Conservation (phyloP, 1,140 invertebrate species). For the Aphelinus certus region DNA sequence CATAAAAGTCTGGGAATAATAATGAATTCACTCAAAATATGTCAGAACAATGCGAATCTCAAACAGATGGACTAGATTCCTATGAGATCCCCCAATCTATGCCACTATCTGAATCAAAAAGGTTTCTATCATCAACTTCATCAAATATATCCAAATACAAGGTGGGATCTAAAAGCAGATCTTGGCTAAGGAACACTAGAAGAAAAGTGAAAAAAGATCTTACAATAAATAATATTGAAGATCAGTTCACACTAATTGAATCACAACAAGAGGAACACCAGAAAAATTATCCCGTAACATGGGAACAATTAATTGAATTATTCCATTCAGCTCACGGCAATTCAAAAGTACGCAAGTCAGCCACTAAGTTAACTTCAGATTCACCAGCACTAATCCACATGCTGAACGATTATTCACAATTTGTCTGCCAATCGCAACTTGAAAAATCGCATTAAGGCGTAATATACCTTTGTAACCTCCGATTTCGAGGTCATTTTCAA, state of each 20-base stretch:
- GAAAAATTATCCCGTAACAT: not conserved
- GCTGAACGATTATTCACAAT: not conserved
- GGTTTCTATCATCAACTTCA: too few species aligned
- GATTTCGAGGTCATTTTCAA: too few species aligned
- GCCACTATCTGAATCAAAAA: too few species aligned
- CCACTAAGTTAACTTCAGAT: not conserved
- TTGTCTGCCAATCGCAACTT: not conserved
- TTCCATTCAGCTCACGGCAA: too few species aligned
- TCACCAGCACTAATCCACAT: not conserved
- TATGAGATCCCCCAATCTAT: too few species aligned
- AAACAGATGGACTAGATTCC: not conserved
- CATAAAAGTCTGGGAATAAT: not conserved
- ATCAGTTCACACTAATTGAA: constrained; percentile 7
- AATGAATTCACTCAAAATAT: not conserved
- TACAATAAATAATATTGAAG: not conserved
- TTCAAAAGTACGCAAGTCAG: too few species aligned
- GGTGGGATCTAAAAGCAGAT: not conserved
- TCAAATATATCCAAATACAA: not conserved
- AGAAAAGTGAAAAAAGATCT: not conserved
- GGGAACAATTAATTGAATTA: too few species aligned
- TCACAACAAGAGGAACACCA: constrained; percentile 9
- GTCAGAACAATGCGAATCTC: not conserved
- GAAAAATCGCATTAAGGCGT: not conserved
- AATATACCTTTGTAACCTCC: not conserved
- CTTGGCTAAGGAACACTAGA: not conserved